Percentiles rank a stretch among this genome's conserved stretches.
Conservation (phyloP, 92 coral and sea anemone genomes). For the Paramuricea clavata region DNA sequence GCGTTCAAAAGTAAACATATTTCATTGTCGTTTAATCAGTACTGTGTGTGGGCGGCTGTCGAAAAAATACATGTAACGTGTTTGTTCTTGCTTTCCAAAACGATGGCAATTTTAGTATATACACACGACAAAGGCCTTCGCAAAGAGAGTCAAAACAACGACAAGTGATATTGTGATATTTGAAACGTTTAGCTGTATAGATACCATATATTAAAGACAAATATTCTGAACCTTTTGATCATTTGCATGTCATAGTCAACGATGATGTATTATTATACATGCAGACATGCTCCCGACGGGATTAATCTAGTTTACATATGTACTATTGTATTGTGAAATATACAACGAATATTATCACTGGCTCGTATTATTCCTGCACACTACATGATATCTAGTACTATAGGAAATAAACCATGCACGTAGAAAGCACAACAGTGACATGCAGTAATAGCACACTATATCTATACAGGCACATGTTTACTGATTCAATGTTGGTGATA, state of each 20-base stretch:
- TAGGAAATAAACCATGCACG: neutral
- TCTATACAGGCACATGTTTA: neutral
- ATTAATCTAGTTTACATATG: conserved; percentile 14
- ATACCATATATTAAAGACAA: no score
- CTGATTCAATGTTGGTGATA: neutral
- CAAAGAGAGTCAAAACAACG: neutral
- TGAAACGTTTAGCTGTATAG: neutral
- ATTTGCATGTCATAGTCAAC: neutral
- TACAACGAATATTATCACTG: neutral
- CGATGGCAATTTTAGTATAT: neutral
- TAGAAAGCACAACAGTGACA: no score
- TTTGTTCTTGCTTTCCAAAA: neutral
- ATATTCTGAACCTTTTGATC: no score
- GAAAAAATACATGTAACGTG: neutral
- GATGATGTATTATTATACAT: neutral
- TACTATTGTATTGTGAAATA: neutral
- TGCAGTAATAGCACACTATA: no score
- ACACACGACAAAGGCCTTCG: neutral
- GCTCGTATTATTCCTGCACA: neutral
- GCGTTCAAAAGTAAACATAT: conserved; percentile 22
- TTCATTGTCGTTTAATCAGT: conserved; percentile 26
- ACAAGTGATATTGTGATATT: neutral
- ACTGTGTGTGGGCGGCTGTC: conserved; percentile 17
- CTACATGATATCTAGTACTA: neutral
- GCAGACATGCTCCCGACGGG: neutral